Percentiles rank a stretch among this genome's conserved stretches.
These are phyloP conservation scores for Urocitellus parryii DNA, from an alignment of 2,113 vertebrate species.

Conservation along the genomic window DNA sequence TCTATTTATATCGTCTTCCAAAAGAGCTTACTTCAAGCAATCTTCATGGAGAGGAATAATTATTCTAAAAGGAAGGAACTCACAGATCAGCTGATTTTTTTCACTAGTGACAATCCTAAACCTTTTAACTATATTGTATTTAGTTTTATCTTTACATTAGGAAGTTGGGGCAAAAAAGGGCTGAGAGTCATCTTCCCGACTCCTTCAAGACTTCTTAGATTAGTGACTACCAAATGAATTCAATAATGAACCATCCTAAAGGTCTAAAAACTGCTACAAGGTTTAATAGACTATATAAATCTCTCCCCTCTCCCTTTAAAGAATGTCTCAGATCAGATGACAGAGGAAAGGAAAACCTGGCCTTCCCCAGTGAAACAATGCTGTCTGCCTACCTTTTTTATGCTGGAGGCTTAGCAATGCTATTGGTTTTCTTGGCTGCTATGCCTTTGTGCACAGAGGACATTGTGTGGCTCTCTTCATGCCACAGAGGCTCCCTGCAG, in stretches of 20 bases:
- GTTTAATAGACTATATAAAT: not conserved
- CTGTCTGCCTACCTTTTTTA: not conserved
- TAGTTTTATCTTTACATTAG: not conserved
- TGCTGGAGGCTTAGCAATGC: slow-evolving; percentile 34
- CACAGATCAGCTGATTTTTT: not conserved
- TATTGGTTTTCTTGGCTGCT: not conserved
- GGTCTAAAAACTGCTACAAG: not conserved
- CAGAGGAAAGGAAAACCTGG: not conserved
- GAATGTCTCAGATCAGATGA: slow-evolving; percentile 8
- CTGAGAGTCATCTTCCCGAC: not conserved
- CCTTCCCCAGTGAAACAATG: not conserved
- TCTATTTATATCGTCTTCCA: not conserved
- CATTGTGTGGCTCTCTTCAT: slow-evolving; percentile 54
- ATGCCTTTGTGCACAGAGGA: not conserved
- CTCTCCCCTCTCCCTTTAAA: not conserved
- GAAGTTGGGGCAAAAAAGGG: not conserved
- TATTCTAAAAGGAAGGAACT: not conserved
- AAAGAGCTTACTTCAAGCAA: slow-evolving; percentile 43
- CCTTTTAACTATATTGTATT: not conserved
- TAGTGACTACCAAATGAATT: not conserved
- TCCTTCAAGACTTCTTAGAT: not conserved
- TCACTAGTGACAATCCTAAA: not conserved
- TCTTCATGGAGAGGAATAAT: not conserved
- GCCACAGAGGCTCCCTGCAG: slow-evolving; percentile 56
- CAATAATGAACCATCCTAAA: slow-evolving; percentile 9